A percentile compares a stretch with the other conserved stretches of the same genome.
phyloP scores from a whole-genome alignment of 2,888 invertebrate species.

The Entomobrya proxima region DNA sequence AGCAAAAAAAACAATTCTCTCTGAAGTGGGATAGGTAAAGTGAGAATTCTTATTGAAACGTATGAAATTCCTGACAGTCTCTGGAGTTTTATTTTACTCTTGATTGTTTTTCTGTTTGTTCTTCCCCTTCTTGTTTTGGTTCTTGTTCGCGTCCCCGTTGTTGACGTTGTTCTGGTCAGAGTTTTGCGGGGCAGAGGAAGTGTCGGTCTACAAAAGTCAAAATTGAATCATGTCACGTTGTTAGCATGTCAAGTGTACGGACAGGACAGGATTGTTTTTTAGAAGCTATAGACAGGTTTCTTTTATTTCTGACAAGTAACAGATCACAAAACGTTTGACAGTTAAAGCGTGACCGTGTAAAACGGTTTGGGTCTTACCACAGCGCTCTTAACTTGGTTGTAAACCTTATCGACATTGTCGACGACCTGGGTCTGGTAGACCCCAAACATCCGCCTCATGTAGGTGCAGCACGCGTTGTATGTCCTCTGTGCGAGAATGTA shows the following conservation, averaged over 20 bases:
- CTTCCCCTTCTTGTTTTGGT: slow-evolving; percentile 20
- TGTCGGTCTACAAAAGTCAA: neutral
- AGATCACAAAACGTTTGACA: neutral
- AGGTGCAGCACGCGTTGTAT: slow-evolving; percentile 42
- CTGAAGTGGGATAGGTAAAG: too few relatives aligned
- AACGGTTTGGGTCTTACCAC: slow-evolving; percentile 59
- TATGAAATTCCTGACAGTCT: neutral
- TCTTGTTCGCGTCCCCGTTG: slow-evolving; percentile 25
- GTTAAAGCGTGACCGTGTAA: slow-evolving; percentile 17
- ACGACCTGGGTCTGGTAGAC: slow-evolving; percentile 62
- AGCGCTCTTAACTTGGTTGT: slow-evolving; percentile 67
- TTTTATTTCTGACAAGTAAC: neutral
- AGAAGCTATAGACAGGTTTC: neutral
- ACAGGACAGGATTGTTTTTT: neutral
- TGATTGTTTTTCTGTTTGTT: slow-evolving; percentile 32
- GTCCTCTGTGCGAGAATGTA: slow-evolving; percentile 55
- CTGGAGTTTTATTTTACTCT: slow-evolving; percentile 2
- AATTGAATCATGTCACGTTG: too few relatives aligned
- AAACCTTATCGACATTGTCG: slow-evolving; percentile 63
- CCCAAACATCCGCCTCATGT: slow-evolving; percentile 55
- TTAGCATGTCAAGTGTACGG: neutral
- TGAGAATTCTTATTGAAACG: neutral
- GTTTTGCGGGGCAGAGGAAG: neutral
- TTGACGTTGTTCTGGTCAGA: neutral
- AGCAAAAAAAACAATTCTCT: neutral